Evolutionary conservation across 2,888 invertebrate genomes (phyloP).

Genomic region (Zhuqinia jingwanae): DNA sequence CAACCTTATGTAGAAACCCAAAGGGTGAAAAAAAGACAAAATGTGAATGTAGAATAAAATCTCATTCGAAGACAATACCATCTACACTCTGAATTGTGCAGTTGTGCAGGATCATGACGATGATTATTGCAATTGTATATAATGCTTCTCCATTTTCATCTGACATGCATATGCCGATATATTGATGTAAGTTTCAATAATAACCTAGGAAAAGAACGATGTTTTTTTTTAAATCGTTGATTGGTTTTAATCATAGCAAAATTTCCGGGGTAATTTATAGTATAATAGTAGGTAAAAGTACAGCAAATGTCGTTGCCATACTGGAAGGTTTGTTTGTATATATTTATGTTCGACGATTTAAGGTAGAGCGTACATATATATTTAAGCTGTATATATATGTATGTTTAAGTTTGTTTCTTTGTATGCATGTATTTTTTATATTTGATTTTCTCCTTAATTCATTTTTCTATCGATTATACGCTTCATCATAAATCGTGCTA

Average conservation of each 20-base stretch:
- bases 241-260: constrained; percentile 72
- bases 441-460: neutral
- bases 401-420: constrained; percentile 30
- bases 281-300: constrained; percentile 67
- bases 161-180: no score
- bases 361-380: constrained; percentile 47
- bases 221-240: constrained; percentile 61
- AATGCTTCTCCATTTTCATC: no score
- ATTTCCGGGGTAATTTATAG: constrained; percentile 61
- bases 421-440: constrained; percentile 28
- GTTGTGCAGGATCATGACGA: no score
- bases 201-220: no score
- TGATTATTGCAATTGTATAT: no score
- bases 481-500: constrained; percentile 1
- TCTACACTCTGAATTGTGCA: no score
- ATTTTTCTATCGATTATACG: neutral
- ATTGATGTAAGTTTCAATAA: no score
- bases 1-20: no score
- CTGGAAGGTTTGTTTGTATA: constrained; percentile 57
- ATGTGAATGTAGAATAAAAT: no score
- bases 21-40: no score
- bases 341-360: constrained; percentile 22
- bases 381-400: constrained; percentile 56
- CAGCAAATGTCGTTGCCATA: constrained; percentile 58
- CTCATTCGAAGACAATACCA: no score